Evolutionary conservation across 2,113 vertebrate genomes (phyloP).

Genomic region (Cygnus buccinator): DNA sequence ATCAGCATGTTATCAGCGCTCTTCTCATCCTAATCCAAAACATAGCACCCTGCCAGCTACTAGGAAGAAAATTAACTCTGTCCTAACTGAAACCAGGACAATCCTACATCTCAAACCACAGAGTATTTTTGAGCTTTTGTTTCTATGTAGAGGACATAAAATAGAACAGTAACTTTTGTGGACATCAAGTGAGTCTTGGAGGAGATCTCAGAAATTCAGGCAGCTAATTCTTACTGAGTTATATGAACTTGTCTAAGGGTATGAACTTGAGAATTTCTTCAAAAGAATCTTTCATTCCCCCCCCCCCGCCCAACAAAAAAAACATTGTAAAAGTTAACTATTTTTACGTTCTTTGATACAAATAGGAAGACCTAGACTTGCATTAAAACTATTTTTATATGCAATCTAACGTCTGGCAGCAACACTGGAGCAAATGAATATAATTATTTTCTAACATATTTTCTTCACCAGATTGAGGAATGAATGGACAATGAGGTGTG

Average conservation of each 20-base stretch:
- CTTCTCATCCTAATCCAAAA: too few relatives aligned
- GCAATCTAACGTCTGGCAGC: not conserved
- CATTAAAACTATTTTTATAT: not conserved
- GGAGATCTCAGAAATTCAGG: not conserved
- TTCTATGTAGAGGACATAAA: not conserved
- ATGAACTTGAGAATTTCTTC: not conserved
- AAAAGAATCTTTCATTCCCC: fast-evolving
- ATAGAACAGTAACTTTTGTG: not conserved
- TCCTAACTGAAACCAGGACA: too few relatives aligned
- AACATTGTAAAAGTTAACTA: not conserved
- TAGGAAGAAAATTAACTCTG: too few relatives aligned
- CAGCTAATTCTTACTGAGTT: not conserved
- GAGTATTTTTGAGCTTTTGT: not conserved
- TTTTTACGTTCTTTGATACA: not conserved
- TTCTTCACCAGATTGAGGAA: not conserved
- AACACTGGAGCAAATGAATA: not conserved
- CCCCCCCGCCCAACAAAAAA: not conserved
- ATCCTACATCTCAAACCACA: not conserved
- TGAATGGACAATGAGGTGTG: fast-evolving
- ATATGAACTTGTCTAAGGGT: not conserved
- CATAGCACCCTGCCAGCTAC: too few relatives aligned
- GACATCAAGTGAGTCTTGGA: not conserved
- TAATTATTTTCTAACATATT: not conserved
- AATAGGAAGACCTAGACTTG: not conserved
- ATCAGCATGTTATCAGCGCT: too few relatives aligned